Conservation (phyloP, 2,888 invertebrate genomes). For the Lutraria lutraria region DNA sequence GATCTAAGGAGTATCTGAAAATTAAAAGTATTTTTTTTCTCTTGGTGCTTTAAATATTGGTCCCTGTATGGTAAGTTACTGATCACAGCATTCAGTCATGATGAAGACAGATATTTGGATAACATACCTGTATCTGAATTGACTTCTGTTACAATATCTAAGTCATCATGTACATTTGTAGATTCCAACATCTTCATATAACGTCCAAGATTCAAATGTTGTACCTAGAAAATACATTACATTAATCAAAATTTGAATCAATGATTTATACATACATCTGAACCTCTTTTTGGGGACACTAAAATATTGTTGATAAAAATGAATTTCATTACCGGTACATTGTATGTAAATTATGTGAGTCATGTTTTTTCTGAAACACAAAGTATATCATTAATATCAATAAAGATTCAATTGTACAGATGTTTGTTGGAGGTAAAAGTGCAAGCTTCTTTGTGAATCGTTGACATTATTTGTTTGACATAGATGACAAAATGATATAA, state of each 20-base stretch:
- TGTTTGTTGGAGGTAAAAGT: not conserved
- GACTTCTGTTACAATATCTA: constrained; percentile 92
- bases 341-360: not conserved
- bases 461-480: no score
- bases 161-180: constrained; percentile 91
- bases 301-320: not conserved
- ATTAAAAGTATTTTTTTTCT: no score
- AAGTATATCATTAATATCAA: no score
- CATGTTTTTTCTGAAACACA: no score
- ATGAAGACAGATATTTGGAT: not conserved
- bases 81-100: no score
- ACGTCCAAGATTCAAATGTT: constrained; percentile 91
- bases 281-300: not conserved
- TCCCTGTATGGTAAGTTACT: no score
- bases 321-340: no score
- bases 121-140: constrained; percentile 92
- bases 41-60: no score
- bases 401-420: not conserved
- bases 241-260: not conserved
- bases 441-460: no score
- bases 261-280: not conserved
- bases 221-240: constrained; percentile 88
- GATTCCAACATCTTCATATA: constrained; percentile 92
- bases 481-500: no score
- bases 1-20: no score